A percentile compares a stretch with the other conserved stretches of the same genome.
These are phyloP conservation scores for Bagarius yarrelli DNA, from an alignment of 2,113 vertebrate genomes.

Conservation along the genomic window DNA sequence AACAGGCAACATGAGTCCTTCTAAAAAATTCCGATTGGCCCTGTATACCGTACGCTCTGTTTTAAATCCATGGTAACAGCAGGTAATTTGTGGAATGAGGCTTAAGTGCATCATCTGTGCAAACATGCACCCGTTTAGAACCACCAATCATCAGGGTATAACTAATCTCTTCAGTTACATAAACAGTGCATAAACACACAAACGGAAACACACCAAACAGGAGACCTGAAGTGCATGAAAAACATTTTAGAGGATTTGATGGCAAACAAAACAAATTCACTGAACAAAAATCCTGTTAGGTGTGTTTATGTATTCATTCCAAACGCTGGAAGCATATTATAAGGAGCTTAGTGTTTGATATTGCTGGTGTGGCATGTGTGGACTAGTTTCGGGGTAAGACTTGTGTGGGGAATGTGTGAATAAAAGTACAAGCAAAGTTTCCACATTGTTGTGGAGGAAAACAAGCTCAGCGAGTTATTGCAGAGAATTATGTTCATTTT, in stretches of 20 bases:
- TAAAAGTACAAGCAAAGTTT: slow-evolving; percentile 31
- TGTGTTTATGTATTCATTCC: slow-evolving; percentile 12
- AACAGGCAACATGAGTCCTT: neutral
- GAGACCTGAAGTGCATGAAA: neutral
- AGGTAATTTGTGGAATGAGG: slow-evolving; percentile 12
- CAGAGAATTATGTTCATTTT: neutral
- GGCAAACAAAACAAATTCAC: neutral
- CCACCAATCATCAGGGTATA: slow-evolving; percentile 3
- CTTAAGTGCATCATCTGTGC: slow-evolving; percentile 20
- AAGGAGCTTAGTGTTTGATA: neutral
- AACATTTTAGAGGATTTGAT: neutral
- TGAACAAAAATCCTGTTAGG: neutral
- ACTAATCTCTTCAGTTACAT: neutral
- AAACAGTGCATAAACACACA: slow-evolving; percentile 18
- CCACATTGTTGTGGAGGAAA: slow-evolving; percentile 21
- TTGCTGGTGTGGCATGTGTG: neutral
- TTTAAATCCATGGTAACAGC: slow-evolving; percentile 17
- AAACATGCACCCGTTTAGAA: slow-evolving; percentile 13
- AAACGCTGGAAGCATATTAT: slow-evolving; percentile 15
- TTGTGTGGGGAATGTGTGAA: slow-evolving; percentile 17
- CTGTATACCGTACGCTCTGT: neutral
- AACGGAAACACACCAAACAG: neutral
- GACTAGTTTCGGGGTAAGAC: neutral
- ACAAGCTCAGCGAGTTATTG: slow-evolving; percentile 26
- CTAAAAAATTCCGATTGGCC: neutral